phyloP scores from a whole-genome alignment of 35 echinoderm and acorn worm genomes.

The Lytechinus pictus region DNA sequence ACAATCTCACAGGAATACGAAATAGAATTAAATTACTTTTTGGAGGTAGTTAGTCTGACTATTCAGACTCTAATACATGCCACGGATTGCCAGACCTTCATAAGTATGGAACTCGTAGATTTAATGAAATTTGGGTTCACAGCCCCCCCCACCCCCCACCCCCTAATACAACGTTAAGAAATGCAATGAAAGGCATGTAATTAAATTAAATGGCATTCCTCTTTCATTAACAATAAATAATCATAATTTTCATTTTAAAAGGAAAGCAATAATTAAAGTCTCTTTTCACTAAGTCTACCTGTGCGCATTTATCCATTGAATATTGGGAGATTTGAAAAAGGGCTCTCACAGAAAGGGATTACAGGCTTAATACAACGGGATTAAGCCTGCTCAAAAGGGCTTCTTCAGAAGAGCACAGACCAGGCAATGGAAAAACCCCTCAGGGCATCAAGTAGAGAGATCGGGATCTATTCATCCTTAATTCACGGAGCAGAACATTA shows the following conservation, averaged over 20 bases:
- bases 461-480: background rate
- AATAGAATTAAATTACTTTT: slow-evolving; percentile 7
- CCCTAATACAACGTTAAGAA: no score
- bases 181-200: no score
- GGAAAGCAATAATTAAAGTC: background rate
- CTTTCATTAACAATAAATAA: background rate
- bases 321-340: background rate
- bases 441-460: background rate
- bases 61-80: background rate
- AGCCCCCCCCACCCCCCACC: no score
- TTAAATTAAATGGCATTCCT: background rate
- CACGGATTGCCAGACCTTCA: background rate
- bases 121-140: background rate
- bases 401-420: background rate
- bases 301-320: background rate
- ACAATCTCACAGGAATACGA: background rate
- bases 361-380: background rate
- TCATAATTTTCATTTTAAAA: background rate
- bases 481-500: background rate
- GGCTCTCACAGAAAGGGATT: background rate
- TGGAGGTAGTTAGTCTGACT: background rate
- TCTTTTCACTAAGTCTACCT: background rate
- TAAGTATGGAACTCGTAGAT: background rate
- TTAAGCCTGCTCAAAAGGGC: background rate
- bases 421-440: background rate